Base-by-base conservation (phyloP, 2,888 invertebrate genomes). In the Thelaira solivaga region DNA sequence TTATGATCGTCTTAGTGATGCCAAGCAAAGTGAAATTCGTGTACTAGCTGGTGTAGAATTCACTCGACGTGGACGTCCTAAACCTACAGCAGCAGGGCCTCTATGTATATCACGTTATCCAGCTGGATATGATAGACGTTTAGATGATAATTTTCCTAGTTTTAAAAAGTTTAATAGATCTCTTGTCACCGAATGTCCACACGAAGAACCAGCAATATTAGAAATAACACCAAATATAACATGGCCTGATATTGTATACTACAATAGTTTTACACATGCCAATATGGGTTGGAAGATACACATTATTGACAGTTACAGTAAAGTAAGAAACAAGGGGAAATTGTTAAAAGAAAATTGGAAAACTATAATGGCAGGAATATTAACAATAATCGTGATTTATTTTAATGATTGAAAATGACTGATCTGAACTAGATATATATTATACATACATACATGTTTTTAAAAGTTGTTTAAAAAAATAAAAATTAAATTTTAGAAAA, bases 251-350 rank as follows among this genome's bases (percentile, higher is more conserved):
- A 90, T 92, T 26, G 96, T 98, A 20, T 98, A 97, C 89, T 96
- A 96, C 88, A 95, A 98, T 90, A 97, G 97, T 75, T 97, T 96
- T 89, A 95, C 96, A 3, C 96, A 96, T 84, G 92, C 95, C 24
- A 96, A 97, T 89, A 97, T 98, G 96, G 98, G 98, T 77, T 97
- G 96, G 91, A 96, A 96, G 88, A 96, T 98, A 85, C 94, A 94
- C 88, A 92, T 98, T 22, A 94, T 97, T 65, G 97, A 98, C 89
- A 93, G 84, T 74, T 89, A 88, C 80, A 82, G 29, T 4, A 84
- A 82, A 20, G 77, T 87, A 26, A 84, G 83, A 36, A 85, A 69
- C 55, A 82, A 62, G 13, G 82, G 72, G 8, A 29, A 6, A 20
- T 22, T 31, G 0, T 45, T 74, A n/a, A 36, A 7, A 2, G 11